phyloP scores from a whole-genome alignment of 1,140 invertebrate species.

The Nixonia krombeini region DNA sequence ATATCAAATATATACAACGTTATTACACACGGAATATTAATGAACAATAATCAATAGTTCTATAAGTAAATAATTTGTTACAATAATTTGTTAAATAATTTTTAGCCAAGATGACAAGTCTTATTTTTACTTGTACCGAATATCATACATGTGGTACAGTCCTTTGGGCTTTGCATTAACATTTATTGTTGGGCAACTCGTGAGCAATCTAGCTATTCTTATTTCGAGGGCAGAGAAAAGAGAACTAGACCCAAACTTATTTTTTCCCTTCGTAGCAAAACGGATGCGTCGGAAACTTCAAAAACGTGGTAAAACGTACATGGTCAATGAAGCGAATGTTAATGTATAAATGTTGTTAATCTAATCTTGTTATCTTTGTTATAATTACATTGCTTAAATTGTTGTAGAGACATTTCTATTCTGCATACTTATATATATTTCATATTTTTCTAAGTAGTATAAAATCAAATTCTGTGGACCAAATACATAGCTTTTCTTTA shows the following conservation, averaged over 20 bases:
- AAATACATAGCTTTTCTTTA: too few relatives aligned
- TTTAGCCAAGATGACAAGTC: constrained; percentile 40
- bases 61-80: too few relatives aligned
- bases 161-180: constrained; percentile 79
- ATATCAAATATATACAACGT: too few relatives aligned
- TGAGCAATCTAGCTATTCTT: constrained; percentile 14
- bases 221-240: constrained; percentile 1
- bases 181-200: constrained; percentile 77
- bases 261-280: constrained; percentile 31
- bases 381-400: too few relatives aligned
- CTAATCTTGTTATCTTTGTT: too few relatives aligned
- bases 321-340: not conserved
- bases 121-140: constrained; percentile 74
- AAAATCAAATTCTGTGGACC: too few relatives aligned
- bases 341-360: too few relatives aligned
- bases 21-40: too few relatives aligned
- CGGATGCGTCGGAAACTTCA: constrained; percentile 7
- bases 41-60: too few relatives aligned
- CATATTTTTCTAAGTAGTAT: too few relatives aligned
- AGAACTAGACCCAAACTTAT: constrained; percentile 32
- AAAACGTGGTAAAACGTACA: not conserved
- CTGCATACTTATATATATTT: too few relatives aligned
- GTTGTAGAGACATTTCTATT: too few relatives aligned
- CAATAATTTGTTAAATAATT: constrained; percentile 10
- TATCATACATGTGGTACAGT: constrained; percentile 92